These are phyloP conservation scores for Clistopyga incitator DNA, from an alignment of 2,888 invertebrate genomes.

Conservation along the genomic window DNA sequence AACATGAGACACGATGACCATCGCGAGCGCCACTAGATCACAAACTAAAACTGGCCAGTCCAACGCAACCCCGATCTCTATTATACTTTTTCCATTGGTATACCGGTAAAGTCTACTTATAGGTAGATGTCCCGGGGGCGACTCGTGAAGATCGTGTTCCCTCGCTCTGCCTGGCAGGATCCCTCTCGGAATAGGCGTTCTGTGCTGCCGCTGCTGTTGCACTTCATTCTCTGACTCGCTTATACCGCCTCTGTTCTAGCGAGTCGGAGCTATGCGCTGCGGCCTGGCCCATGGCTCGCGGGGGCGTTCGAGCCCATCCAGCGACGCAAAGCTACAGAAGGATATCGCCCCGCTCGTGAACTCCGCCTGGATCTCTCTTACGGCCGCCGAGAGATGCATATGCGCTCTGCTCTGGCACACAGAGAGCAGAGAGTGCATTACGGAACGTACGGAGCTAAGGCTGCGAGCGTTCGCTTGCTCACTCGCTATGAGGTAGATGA, in stretches of 20 bases:
- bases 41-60: background rate
- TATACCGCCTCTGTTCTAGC: slow-evolving; percentile 18
- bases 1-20: background rate
- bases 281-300: slow-evolving; percentile 63
- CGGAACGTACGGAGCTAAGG: slow-evolving; percentile 40
- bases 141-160: slow-evolving; percentile 81
- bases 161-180: slow-evolving; percentile 51
- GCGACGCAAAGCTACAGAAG: slow-evolving; percentile 48
- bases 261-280: slow-evolving; percentile 30
- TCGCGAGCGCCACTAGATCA: background rate
- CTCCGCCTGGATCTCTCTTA: slow-evolving; percentile 49
- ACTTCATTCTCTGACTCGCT: slow-evolving; percentile 10
- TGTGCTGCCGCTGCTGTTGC: slow-evolving; percentile 37
- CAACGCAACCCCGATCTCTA: background rate
- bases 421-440: slow-evolving; percentile 57
- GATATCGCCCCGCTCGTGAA: slow-evolving; percentile 49
- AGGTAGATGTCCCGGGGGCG: slow-evolving; percentile 73
- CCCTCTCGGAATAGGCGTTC: slow-evolving; percentile 31
- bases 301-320: slow-evolving; percentile 61
- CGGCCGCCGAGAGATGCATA: slow-evolving; percentile 35
- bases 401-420: slow-evolving; percentile 19
- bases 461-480: slow-evolving; percentile 36
- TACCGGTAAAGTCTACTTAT: slow-evolving; percentile 72
- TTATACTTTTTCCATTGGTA: background rate
- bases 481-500: slow-evolving; percentile 7